Conservation (phyloP, 2,888 invertebrate species). For the Xestia c-nigrum region DNA sequence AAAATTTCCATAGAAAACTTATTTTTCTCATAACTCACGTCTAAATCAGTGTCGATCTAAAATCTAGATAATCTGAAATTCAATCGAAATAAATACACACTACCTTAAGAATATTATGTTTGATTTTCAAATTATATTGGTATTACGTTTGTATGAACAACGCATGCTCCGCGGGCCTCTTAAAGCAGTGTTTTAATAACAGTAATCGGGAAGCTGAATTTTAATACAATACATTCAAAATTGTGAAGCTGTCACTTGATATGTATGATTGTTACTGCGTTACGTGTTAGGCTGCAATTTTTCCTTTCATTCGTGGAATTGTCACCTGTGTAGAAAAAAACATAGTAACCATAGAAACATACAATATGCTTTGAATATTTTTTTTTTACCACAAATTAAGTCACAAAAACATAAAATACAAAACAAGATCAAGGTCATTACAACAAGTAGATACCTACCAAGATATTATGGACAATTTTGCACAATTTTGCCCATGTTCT, state of each 20-base stretch:
- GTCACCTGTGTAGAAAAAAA: conserved; percentile 14
- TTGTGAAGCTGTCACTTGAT: conserved; percentile 15
- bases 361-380: not conserved
- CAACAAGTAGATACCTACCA: not conserved
- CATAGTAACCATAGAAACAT: not conserved
- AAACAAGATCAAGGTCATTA: not conserved
- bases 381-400: no score
- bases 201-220: not conserved
- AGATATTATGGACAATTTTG: not conserved
- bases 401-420: no score
- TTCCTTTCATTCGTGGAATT: not conserved
- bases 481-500: not conserved
- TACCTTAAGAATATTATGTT: no score
- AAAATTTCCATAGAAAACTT: no score
- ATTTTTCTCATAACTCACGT: no score
- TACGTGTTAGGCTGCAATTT: conserved; percentile 21
- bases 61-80: no score
- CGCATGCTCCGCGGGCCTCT: no score
- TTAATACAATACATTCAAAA: not conserved
- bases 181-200: no score
- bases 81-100: no score
- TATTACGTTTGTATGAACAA: no score
- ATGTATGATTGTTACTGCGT: conserved; percentile 2
- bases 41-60: no score
- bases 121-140: no score